These are phyloP conservation scores for Micronisus gabar DNA, from an alignment of 2,113 vertebrate genomes.

Conservation along the genomic window DNA sequence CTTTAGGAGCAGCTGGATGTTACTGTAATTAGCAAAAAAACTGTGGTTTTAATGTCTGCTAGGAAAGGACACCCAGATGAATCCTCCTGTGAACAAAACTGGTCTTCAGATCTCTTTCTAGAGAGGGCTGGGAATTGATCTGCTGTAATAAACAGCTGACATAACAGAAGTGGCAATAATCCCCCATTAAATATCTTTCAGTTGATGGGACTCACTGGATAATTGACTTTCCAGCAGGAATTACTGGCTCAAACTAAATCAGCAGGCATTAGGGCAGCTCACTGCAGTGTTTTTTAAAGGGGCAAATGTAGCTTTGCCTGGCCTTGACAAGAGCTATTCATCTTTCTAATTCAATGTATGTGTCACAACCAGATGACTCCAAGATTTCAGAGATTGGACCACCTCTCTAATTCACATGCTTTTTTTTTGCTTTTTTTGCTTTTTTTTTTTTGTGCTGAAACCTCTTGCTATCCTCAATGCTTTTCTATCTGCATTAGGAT, in stretches of 20 bases:
- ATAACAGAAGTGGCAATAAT: conserved; percentile 70
- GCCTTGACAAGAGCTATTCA: conserved; percentile 52
- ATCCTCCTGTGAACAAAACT: conserved; percentile 9
- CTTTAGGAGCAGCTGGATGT: conserved; percentile 24
- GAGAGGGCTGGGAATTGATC: conserved; percentile 48
- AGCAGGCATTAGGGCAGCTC: conserved; percentile 68
- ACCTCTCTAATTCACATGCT: not conserved
- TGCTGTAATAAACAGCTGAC: conserved; percentile 69
- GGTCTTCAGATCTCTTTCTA: not conserved
- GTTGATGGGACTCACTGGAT: conserved; percentile 54
- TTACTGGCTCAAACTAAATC: conserved; percentile 75
- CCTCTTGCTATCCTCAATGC: not conserved
- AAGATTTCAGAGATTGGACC: not conserved
- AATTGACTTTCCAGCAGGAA: conserved; percentile 79
- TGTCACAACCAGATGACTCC: conserved; percentile 51
- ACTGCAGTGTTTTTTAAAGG: not conserved
- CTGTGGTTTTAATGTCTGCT: conserved; percentile 6
- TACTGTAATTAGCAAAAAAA: conserved; percentile 18
- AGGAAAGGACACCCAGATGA: not conserved
- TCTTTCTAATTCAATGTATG: conserved; percentile 50
- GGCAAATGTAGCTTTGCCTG: not conserved
- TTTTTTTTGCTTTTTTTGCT: not conserved
- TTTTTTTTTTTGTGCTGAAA: not conserved
- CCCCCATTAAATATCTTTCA: conserved; percentile 70
- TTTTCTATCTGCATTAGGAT: not conserved